Conservation (phyloP, 1,140 invertebrate genomes). For the Drosophila subpulchrella region DNA sequence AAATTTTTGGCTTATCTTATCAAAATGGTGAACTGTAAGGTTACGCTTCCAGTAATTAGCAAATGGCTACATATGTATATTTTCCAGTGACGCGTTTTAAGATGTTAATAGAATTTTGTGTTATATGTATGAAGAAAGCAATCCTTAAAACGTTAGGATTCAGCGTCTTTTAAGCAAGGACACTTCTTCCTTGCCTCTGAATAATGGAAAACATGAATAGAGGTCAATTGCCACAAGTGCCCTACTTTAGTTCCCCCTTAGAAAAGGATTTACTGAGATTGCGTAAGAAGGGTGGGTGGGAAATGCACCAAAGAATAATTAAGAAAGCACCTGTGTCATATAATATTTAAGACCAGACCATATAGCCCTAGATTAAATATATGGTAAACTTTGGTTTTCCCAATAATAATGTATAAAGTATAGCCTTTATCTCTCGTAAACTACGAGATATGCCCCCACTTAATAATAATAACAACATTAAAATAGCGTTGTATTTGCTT, state of each 20-base stretch:
- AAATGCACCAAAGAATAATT: not conserved
- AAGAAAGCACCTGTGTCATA: not conserved
- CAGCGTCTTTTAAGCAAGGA: not conserved
- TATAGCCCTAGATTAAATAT: not conserved
- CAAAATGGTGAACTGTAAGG: slow-evolving; percentile 2
- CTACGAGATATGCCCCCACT: not conserved
- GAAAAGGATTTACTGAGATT: slow-evolving; percentile 25
- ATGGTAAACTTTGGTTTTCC: not conserved
- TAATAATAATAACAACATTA: not conserved
- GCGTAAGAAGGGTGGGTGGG: slow-evolving; percentile 9
- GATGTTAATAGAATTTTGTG: not conserved
- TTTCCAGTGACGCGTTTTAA: not conserved
- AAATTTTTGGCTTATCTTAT: slow-evolving; percentile 27
- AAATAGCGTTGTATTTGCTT: slow-evolving; percentile 3
- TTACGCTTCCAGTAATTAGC: slow-evolving; percentile 6
- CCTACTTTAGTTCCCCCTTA: slow-evolving; percentile 9
- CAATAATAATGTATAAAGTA: not conserved
- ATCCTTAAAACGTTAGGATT: not conserved
- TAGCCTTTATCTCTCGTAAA: not conserved
- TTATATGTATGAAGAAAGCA: not conserved
- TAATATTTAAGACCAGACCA: not conserved
- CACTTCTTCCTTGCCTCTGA: not conserved
- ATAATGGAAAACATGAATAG: not conserved
- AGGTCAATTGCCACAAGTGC: slow-evolving; percentile 13
- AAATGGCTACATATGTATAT: not conserved